phyloP scores from a whole-genome alignment of 1,140 invertebrate genomes.

The Lepidurus arcticus region DNA sequence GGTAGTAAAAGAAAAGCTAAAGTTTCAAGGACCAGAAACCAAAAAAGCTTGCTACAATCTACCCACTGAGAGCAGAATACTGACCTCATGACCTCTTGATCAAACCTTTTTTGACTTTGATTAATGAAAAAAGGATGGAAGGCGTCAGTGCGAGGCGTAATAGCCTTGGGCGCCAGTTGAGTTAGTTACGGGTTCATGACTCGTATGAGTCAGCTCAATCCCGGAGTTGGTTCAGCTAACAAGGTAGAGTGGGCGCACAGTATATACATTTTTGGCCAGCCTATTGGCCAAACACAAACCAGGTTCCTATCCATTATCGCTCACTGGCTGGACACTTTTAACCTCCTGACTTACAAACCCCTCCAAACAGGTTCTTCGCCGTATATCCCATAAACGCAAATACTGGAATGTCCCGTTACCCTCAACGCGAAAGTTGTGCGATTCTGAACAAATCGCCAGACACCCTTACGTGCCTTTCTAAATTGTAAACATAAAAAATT shows the following conservation, averaged over 20 bases:
- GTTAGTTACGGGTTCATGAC: constrained; percentile 14
- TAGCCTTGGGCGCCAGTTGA: constrained; percentile 3
- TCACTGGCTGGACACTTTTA: neutral
- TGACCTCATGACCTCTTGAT: constrained; percentile 2
- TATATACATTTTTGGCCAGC: neutral
- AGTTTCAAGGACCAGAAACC: neutral
- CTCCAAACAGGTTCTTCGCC: neutral
- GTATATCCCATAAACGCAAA: neutral
- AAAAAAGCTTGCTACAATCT: neutral
- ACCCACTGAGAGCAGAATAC: neutral
- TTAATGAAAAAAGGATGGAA: neutral
- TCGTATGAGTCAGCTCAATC: constrained; percentile 13
- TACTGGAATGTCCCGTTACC: neutral
- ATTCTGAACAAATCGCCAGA: neutral
- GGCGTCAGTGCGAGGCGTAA: constrained; percentile 16
- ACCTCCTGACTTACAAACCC: neutral
- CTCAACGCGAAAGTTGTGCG: neutral
- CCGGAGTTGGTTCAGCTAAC: neutral
- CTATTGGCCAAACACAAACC: neutral
- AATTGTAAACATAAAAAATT: neutral
- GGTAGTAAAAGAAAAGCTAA: neutral
- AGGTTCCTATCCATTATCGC: neutral
- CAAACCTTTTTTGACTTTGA: neutral
- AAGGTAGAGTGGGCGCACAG: neutral
- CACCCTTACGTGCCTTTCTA: neutral